Conservation (phyloP, 1,140 invertebrate species). For the Drosophila eugracilis region DNA sequence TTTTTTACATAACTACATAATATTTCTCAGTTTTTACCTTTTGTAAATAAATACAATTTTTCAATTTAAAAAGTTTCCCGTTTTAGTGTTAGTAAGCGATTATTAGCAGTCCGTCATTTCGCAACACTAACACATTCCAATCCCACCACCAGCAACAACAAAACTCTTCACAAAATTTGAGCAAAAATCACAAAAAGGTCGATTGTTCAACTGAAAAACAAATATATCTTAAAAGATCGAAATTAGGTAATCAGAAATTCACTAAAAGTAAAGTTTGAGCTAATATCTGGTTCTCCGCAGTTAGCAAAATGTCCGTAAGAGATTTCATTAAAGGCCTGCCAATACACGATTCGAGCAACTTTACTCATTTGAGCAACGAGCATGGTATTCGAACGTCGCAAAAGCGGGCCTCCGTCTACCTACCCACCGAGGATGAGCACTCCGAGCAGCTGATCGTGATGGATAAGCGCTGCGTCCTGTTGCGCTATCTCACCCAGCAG, state of each 20-base stretch:
- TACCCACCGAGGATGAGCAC: conserved; percentile 95
- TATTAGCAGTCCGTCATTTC: neutral
- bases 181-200: neutral
- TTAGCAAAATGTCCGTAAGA: conserved; percentile 87
- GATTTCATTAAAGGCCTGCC: conserved; percentile 96
- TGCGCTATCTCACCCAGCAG: conserved; percentile 96
- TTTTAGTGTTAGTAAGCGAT: conserved; percentile 20
- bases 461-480: conserved; percentile 96
- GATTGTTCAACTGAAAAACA: neutral
- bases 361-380: conserved; percentile 94
- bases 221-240: neutral
- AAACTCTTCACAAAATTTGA: conserved; percentile 28
- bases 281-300: neutral
- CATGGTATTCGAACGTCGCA: conserved; percentile 92
- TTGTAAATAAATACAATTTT: neutral
- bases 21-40: too few relatives aligned
- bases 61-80: neutral
- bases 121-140: conserved; percentile 28
- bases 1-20: too few relatives aligned
- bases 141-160: conserved; percentile 39
- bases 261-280: fast-evolving
- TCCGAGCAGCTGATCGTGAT: conserved; percentile 98
- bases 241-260: neutral
- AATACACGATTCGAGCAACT: conserved; percentile 95
- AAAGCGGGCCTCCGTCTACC: conserved; percentile 94